Base-by-base conservation (phyloP, 2,113 vertebrate genomes). In the Phasianus colchicus region DNA sequence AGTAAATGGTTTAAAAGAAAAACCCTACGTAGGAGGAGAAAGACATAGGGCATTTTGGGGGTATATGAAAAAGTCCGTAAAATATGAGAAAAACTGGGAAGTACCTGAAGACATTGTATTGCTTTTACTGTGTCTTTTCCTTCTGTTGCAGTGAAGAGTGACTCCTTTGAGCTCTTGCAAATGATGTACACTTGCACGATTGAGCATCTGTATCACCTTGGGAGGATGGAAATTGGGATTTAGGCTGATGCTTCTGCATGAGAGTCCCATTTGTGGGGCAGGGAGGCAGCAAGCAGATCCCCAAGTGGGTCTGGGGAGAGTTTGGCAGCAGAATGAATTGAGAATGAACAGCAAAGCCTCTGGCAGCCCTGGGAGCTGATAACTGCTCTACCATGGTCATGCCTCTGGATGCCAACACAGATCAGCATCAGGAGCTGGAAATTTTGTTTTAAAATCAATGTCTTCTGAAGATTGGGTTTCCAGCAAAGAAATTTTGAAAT, bases 1-100 rank as follows among this genome's bases (percentile, higher is more conserved):
- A 84, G 27, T 20, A 48, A 89, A 63, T n/a, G 32, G 54, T 86
- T 88, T 69, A 75, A 89, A 79, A 89, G 63, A 93, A 63, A 92
- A 90, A 61, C 20, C 57, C 3, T 1, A 22, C 13, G 47, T 38
- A 76, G 70, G 74, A 82, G 20, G 20, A 81, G 77, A 86, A 88
- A 86, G 22, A 43, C n/a, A 65, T 4, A 36, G 66, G 57, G 61
- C 25, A 25, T 84, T 93, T 92, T 74, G 1, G 0, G 47, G 47
- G 8, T 61, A 21, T 69, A 19, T 78, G 32, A 77, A 83, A 60
- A 89, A 86, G 43, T 55, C 79, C 71, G 16, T 25, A 75, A 55
- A 88, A 78, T 30, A 3, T 52, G 72, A 90, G 38, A 3, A 20
- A 16, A 24, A 19, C 34, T 75, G 57, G 20, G 43, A 70, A 82